phyloP scores from a whole-genome alignment of 1,140 invertebrate genomes.

The Delia radicum region DNA sequence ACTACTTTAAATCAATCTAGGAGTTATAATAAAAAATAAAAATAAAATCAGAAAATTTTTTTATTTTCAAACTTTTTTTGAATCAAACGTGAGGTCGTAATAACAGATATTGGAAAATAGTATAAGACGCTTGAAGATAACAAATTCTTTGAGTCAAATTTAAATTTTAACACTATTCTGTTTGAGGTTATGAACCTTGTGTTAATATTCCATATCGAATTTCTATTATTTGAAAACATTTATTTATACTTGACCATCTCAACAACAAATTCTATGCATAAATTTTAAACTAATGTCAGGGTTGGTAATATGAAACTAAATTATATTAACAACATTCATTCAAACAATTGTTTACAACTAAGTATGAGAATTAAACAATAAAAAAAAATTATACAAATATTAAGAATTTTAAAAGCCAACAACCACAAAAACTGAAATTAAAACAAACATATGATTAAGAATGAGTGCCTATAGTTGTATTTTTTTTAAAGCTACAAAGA shows the following conservation, averaged over 20 bases:
- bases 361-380: background rate
- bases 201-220: too few relatives aligned
- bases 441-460: background rate
- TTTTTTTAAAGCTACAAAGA: background rate
- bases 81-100: too few relatives aligned
- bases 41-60: too few relatives aligned
- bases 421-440: background rate
- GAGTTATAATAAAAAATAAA: too few relatives aligned
- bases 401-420: background rate
- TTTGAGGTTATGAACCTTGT: too few relatives aligned
- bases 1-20: too few relatives aligned
- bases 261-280: background rate
- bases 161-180: too few relatives aligned
- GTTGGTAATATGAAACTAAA: background rate
- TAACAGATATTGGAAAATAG: too few relatives aligned
- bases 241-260: background rate
- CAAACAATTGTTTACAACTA: background rate
- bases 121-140: too few relatives aligned
- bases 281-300: constrained; percentile 1
- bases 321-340: background rate
- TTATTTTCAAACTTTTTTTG: too few relatives aligned
- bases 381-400: background rate
- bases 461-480: background rate
- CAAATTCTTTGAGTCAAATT: too few relatives aligned
- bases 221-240: too few relatives aligned